Conservation (phyloP, 2,888 invertebrate genomes). For the Drosophila rubida region DNA sequence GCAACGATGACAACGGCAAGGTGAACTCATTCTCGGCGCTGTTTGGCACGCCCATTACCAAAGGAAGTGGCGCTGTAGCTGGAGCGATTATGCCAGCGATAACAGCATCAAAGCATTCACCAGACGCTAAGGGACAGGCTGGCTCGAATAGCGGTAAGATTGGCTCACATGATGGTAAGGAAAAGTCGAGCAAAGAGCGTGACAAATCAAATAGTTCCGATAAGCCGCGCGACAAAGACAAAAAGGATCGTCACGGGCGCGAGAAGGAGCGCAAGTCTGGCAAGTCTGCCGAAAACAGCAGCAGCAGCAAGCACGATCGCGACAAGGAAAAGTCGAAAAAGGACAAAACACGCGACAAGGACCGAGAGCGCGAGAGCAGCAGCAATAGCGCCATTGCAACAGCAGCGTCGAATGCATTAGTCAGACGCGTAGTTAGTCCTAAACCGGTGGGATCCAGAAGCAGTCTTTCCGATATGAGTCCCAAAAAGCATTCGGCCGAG, state of each 20-base stretch:
- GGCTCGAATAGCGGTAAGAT: slow-evolving; percentile 43
- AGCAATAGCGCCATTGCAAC: slow-evolving; percentile 29
- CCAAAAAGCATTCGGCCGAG: slow-evolving; percentile 53
- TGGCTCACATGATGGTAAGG: slow-evolving; percentile 73
- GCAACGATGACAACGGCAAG: slow-evolving; percentile 86
- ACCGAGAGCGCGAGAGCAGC: slow-evolving; percentile 85
- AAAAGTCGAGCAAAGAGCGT: slow-evolving; percentile 80
- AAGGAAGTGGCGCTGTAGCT: slow-evolving; percentile 87
- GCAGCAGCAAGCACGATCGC: slow-evolving; percentile 84
- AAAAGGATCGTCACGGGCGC: slow-evolving; percentile 86
- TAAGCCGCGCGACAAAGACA: slow-evolving; percentile 86
- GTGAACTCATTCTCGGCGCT: slow-evolving; percentile 90
- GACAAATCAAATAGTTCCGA: slow-evolving; percentile 75
- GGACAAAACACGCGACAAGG: slow-evolving; percentile 86
- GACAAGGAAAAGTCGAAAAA: slow-evolving; percentile 85
- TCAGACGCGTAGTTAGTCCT: slow-evolving; percentile 70
- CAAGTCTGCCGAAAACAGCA: slow-evolving; percentile 82
- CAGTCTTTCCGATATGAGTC: slow-evolving; percentile 60
- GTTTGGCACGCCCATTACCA: slow-evolving; percentile 93
- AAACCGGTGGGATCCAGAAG: slow-evolving; percentile 45
- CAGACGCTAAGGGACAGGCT: slow-evolving; percentile 62
- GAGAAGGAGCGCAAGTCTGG: slow-evolving; percentile 86
- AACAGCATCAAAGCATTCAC: slow-evolving; percentile 85
- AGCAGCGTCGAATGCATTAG: slow-evolving; percentile 30
- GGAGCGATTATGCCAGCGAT: slow-evolving; percentile 47